These are phyloP conservation scores for Calephelis nemesis DNA, from an alignment of 1,140 invertebrate genomes.

Conservation along the genomic window DNA sequence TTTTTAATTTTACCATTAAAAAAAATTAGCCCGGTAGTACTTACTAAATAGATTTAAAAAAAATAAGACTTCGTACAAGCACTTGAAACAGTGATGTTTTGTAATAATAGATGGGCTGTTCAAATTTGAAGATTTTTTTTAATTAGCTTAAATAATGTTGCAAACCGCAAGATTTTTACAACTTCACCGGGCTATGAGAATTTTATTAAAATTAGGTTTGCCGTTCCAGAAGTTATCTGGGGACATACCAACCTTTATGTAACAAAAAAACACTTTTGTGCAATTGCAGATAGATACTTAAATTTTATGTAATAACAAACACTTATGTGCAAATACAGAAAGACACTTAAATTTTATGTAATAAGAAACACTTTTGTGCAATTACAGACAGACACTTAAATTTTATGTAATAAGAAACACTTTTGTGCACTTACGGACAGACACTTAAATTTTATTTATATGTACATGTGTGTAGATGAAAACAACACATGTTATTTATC, in stretches of 20 bases:
- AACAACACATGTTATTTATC: constrained; percentile 61
- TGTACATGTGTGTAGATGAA: constrained; percentile 28
- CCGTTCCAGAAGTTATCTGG: too few relatives aligned
- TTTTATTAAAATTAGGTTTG: too few relatives aligned
- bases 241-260: background rate
- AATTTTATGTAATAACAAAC: constrained; percentile 6
- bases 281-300: background rate
- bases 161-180: too few relatives aligned
- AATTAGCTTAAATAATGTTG: too few relatives aligned
- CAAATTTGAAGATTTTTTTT: too few relatives aligned
- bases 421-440: constrained; percentile 2
- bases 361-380: constrained; percentile 7
- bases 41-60: too few relatives aligned
- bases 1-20: too few relatives aligned
- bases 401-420: constrained; percentile 4
- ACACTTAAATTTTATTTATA: constrained; percentile 18
- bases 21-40: too few relatives aligned
- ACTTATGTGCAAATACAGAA: background rate
- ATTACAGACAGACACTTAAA: background rate
- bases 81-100: too few relatives aligned
- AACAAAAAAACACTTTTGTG: constrained; percentile 9
- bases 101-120: too few relatives aligned
- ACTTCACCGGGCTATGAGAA: too few relatives aligned
- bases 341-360: constrained; percentile 9
- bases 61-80: too few relatives aligned